These are phyloP conservation scores for Nesoenas mayeri DNA, from an alignment of 2,113 vertebrate genomes.

Conservation along the genomic window DNA sequence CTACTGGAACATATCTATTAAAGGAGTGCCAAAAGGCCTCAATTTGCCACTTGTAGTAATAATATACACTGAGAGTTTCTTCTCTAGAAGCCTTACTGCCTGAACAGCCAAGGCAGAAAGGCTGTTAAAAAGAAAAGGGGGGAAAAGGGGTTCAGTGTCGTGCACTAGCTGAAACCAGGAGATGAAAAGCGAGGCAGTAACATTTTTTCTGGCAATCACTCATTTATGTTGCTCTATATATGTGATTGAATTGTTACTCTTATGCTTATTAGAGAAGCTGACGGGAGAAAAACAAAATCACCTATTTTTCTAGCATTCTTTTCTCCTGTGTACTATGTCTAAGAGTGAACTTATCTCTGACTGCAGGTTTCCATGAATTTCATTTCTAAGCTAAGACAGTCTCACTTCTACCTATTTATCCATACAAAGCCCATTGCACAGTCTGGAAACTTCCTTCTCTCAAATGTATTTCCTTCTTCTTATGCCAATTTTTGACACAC, in stretches of 20 bases:
- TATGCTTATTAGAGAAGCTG: background rate
- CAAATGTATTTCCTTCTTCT: background rate
- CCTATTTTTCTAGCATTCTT: background rate
- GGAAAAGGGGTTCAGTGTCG: accelerated
- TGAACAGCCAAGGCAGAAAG: background rate
- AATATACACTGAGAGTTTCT: background rate
- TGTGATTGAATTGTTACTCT: background rate
- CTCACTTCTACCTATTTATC: background rate
- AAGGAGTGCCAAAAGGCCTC: background rate
- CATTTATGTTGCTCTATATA: background rate
- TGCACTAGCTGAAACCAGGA: background rate
- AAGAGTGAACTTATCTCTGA: background rate
- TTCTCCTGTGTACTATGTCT: background rate
- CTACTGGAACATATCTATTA: background rate
- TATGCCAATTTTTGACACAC: background rate
- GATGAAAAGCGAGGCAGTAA: background rate
- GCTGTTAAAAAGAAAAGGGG: background rate
- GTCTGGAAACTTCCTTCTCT: background rate
- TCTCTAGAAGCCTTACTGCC: background rate
- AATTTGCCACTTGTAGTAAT: background rate
- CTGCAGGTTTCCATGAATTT: background rate
- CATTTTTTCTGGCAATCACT: background rate
- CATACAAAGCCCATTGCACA: background rate
- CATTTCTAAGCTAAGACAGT: background rate
- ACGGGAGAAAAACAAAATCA: background rate